Conservation (phyloP, 2,113 vertebrate species). For the Suricata suricatta region DNA sequence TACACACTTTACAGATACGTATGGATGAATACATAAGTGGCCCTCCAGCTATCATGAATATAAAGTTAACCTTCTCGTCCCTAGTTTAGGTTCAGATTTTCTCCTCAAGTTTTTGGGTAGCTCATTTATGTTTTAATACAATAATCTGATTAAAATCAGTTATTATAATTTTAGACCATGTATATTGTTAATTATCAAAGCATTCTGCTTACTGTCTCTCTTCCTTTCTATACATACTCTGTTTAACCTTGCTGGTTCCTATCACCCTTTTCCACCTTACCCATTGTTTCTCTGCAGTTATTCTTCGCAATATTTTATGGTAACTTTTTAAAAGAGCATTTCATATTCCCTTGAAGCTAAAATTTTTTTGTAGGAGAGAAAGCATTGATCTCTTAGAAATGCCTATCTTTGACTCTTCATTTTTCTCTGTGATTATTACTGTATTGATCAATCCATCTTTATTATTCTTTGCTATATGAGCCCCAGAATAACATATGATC, state of each 20-base stretch:
- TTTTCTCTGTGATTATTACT: slow-evolving; percentile 20
- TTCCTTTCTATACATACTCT: slow-evolving; percentile 52
- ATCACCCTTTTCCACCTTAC: slow-evolving; percentile 55
- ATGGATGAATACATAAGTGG: slow-evolving; percentile 12
- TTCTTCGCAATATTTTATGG: slow-evolving; percentile 33
- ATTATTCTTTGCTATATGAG: slow-evolving; percentile 64
- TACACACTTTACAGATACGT: slow-evolving; percentile 2
- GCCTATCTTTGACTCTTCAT: slow-evolving; percentile 43
- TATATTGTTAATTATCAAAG: slow-evolving; percentile 39
- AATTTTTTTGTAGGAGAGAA: slow-evolving; percentile 60
- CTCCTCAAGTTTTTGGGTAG: slow-evolving; percentile 13
- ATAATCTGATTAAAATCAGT: background rate
- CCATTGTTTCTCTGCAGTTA: background rate
- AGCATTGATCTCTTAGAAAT: slow-evolving; percentile 55
- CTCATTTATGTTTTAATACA: slow-evolving; percentile 39
- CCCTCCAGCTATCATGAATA: slow-evolving; percentile 20
- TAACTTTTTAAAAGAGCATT: slow-evolving; percentile 65
- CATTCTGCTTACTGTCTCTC: slow-evolving; percentile 51
- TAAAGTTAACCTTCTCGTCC: slow-evolving; percentile 37
- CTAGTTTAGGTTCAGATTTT: slow-evolving; percentile 56
- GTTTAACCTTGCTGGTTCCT: slow-evolving; percentile 30
- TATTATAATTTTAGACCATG: background rate
- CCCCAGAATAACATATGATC: slow-evolving; percentile 58
- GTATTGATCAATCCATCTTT: slow-evolving; percentile 57
- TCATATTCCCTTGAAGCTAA: slow-evolving; percentile 46